A percentile compares a stretch with the other conserved stretches of the same genome.
Conservation (phyloP, 1,140 invertebrate species). For the Steinernema feltiae region DNA sequence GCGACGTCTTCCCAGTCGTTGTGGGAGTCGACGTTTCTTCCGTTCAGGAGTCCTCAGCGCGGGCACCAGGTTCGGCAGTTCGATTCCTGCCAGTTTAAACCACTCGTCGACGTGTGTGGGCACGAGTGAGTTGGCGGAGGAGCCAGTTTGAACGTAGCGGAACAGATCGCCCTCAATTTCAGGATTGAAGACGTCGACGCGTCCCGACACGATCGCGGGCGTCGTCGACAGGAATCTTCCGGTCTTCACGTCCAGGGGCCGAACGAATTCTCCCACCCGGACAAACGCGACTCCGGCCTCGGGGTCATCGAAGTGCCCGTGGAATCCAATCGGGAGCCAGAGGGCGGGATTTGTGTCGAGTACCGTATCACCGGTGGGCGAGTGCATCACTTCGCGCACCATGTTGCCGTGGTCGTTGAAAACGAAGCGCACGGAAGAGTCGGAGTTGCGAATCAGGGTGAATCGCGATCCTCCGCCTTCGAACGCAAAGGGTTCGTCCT, state of each 20-base stretch:
- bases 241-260: not conserved
- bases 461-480: not conserved
- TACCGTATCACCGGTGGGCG: not conserved
- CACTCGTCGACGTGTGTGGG: not conserved
- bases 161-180: not conserved
- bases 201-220: not conserved
- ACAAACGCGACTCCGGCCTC: not conserved
- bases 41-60: not conserved
- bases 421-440: not conserved
- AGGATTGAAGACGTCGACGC: not conserved
- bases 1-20: not conserved
- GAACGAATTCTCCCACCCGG: not conserved
- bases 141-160: not conserved
- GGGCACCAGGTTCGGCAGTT: not conserved
- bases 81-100: not conserved
- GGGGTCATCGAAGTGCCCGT: not conserved
- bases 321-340: slow-evolving; percentile 1
- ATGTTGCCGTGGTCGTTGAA: slow-evolving; percentile 18
- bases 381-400: not conserved
- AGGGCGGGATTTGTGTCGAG: not conserved
- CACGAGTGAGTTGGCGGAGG: not conserved
- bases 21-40: not conserved
- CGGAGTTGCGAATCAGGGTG: not conserved
- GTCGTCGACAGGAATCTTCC: not conserved
- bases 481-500: slow-evolving; percentile 7